phyloP scores from a whole-genome alignment of 2,113 vertebrate genomes.

The Serilophus lunatus region DNA sequence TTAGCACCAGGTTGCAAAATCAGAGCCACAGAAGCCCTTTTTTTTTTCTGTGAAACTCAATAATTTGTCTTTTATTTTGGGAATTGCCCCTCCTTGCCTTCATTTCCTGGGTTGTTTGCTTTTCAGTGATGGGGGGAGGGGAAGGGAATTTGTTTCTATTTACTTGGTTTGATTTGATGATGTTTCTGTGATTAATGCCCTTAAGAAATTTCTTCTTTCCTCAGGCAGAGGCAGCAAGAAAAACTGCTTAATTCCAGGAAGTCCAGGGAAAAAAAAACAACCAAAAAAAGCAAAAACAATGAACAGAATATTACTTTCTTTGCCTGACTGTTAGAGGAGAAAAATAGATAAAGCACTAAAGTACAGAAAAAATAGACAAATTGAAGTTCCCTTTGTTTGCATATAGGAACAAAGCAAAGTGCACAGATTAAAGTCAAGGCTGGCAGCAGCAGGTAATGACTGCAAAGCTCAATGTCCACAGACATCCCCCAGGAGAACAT shows the following conservation, averaged over 20 bases:
- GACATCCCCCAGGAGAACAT: neutral
- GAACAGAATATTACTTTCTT: neutral
- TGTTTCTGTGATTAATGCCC: neutral
- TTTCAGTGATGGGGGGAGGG: neutral
- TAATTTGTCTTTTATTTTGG: neutral
- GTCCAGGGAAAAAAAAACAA: neutral
- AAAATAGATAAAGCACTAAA: neutral
- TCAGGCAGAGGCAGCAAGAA: neutral
- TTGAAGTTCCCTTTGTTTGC: neutral
- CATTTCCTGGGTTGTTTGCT: conserved; percentile 25
- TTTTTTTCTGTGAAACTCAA: neutral
- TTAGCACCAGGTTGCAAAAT: neutral
- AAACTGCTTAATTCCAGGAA: neutral
- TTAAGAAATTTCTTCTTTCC: neutral
- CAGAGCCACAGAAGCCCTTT: neutral
- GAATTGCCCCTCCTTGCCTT: neutral
- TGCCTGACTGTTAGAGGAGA: neutral
- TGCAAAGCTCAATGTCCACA: neutral
- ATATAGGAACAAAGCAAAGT: neutral
- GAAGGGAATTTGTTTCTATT: neutral
- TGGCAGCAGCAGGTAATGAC: neutral
- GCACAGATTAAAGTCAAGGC: neutral
- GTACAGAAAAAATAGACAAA: neutral
- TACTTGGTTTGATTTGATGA: neutral
- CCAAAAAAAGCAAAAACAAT: no score